phyloP scores from a whole-genome alignment of 2,888 invertebrate genomes.

The Atethmia centrago region DNA sequence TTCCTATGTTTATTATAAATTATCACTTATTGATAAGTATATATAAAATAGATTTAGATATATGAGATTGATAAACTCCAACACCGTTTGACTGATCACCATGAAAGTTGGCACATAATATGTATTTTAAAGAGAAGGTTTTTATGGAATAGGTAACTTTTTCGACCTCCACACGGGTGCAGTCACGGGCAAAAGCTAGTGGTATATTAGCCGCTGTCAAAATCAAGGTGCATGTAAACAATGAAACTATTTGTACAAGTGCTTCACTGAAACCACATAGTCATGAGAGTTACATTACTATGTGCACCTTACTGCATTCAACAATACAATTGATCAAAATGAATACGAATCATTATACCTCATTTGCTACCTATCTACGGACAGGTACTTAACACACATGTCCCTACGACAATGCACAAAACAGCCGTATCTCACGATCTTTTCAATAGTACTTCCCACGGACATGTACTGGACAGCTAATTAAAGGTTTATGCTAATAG shows the following conservation, averaged over 20 bases:
- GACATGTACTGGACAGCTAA: conserved; percentile 44
- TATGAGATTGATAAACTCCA: no score
- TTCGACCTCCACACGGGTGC: no score
- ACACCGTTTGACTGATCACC: no score
- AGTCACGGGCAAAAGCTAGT: no score
- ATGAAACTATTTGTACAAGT: background rate
- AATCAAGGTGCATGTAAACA: no score
- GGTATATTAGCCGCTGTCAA: no score
- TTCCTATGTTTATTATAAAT: no score
- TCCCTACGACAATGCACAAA: conserved; percentile 44
- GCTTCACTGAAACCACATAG: background rate
- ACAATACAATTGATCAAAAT: conserved; percentile 41
- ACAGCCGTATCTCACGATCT: conserved; percentile 54
- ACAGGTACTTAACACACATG: conserved; percentile 20
- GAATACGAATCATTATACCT: conserved; percentile 22
- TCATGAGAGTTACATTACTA: background rate
- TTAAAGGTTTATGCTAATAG: conserved; percentile 47
- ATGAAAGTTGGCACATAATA: no score
- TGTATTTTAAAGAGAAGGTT: no score
- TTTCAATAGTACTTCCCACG: conserved; percentile 58
- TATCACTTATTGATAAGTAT: no score
- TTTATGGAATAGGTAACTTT: no score
- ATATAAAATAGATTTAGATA: no score
- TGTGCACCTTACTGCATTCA: background rate
- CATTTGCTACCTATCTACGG: conserved; percentile 27